Conservation (phyloP, 2,888 invertebrate genomes). For the Psococerastis gibbosa region DNA sequence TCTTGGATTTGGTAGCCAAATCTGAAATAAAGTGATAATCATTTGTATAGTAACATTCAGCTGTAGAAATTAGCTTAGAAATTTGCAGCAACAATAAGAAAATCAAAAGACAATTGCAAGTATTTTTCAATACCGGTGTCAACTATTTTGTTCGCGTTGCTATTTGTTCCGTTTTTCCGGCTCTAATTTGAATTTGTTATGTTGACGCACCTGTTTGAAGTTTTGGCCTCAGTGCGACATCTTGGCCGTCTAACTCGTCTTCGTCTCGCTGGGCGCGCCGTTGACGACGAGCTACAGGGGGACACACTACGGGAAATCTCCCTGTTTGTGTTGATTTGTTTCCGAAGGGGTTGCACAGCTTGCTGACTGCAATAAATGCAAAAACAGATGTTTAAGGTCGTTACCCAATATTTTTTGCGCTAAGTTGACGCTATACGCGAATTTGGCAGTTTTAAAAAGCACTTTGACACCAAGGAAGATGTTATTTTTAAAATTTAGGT, state of each 20-base stretch:
- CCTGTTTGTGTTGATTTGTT: background rate
- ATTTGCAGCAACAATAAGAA: no score
- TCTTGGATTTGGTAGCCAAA: conserved; percentile 69
- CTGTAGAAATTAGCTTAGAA: no score
- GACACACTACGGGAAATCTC: conserved; percentile 4
- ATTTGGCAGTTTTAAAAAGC: no score
- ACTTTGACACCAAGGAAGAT: background rate
- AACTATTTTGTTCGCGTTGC: conserved; percentile 20
- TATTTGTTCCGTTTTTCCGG: no score
- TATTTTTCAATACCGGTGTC: no score
- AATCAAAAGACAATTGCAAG: no score
- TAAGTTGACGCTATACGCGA: no score
- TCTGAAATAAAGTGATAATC: conserved; percentile 23
- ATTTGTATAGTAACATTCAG: no score
- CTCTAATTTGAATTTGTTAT: no score
- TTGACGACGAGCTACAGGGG: conserved; percentile 1
- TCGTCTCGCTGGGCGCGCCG: conserved; percentile 16
- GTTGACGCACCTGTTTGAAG: background rate
- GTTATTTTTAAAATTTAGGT: background rate
- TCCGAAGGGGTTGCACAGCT: background rate
- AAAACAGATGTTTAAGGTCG: no score
- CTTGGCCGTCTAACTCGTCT: conserved; percentile 28
- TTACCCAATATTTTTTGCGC: no score
- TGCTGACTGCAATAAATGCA: background rate
- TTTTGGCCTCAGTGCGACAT: background rate